Conservation (phyloP, 2,113 vertebrate genomes). For the Crotalus tigris region DNA sequence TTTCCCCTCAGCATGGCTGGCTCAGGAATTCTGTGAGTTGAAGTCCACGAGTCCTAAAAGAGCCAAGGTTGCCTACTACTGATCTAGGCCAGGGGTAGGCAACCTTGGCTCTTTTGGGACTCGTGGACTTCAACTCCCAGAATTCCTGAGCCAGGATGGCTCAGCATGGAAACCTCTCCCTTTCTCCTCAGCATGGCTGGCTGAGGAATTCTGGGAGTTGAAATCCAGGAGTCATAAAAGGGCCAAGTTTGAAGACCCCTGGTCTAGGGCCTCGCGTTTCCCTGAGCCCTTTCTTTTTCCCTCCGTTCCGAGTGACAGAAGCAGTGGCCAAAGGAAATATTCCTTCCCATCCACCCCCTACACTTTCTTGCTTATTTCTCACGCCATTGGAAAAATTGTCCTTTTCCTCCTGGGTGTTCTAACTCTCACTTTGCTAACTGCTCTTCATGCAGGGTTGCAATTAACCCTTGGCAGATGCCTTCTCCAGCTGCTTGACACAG, state of each 20-base stretch:
- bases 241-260: constrained; percentile 65
- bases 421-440: constrained; percentile 90
- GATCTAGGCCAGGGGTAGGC: too few species aligned
- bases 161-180: too few species aligned
- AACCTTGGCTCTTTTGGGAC: too few species aligned
- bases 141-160: too few species aligned
- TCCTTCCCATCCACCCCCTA: constrained; percentile 55
- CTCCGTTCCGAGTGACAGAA: constrained; percentile 75
- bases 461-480: constrained; percentile 82
- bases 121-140: too few species aligned
- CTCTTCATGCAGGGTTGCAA: constrained; percentile 85
- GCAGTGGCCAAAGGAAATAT: constrained; percentile 82
- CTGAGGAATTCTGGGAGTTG: too few species aligned
- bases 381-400: constrained; percentile 81
- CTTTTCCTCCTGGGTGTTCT: constrained; percentile 86
- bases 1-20: too few species aligned
- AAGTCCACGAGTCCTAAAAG: too few species aligned
- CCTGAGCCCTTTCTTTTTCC: constrained; percentile 74
- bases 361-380: constrained; percentile 79
- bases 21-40: too few species aligned
- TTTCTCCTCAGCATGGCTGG: too few species aligned
- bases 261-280: constrained; percentile 80
- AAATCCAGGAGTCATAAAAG: too few species aligned
- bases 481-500: constrained; percentile 63
- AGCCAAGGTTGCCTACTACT: too few species aligned